Conservation (phyloP, 2,888 invertebrate species). For the Trachelus stipa region DNA sequence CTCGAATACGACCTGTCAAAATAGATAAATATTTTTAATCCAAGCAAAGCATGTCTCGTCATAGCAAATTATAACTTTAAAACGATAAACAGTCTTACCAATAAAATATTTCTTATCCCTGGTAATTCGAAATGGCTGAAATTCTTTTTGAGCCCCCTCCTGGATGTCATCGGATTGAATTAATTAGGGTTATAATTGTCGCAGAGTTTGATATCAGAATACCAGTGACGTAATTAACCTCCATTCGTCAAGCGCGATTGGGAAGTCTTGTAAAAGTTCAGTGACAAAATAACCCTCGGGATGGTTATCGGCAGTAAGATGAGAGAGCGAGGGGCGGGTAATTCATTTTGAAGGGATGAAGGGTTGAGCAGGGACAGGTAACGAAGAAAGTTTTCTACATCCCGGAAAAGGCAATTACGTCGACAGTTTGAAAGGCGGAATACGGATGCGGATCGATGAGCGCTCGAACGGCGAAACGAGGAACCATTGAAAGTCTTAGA, state of each 20-base stretch:
- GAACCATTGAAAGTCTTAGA: too few species aligned
- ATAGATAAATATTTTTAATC: too few species aligned
- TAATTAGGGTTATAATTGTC: not conserved
- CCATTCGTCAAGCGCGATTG: not conserved
- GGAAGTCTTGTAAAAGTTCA: not conserved
- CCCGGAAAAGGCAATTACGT: not conserved
- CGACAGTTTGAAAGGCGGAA: not conserved
- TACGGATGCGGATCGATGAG: not conserved
- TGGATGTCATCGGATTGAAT: too few species aligned
- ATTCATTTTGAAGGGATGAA: not conserved
- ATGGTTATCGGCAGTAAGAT: not conserved
- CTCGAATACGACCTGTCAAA: too few species aligned
- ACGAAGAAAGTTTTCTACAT: not conserved
- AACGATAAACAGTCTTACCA: too few species aligned
- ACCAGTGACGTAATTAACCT: not conserved
- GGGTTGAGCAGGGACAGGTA: not conserved
- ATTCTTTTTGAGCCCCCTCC: too few species aligned
- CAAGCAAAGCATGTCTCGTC: too few species aligned
- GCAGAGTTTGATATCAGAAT: not conserved
- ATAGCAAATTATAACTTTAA: too few species aligned
- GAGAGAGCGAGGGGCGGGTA: not conserved
- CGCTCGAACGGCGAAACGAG: too few species aligned
- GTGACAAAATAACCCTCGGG: not conserved
- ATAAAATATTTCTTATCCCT: too few species aligned
- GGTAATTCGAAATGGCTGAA: too few species aligned